These are phyloP conservation scores for Gymnopithys bicolor DNA, from an alignment of 2,797 vertebrate genomes.

Conservation along the genomic window DNA sequence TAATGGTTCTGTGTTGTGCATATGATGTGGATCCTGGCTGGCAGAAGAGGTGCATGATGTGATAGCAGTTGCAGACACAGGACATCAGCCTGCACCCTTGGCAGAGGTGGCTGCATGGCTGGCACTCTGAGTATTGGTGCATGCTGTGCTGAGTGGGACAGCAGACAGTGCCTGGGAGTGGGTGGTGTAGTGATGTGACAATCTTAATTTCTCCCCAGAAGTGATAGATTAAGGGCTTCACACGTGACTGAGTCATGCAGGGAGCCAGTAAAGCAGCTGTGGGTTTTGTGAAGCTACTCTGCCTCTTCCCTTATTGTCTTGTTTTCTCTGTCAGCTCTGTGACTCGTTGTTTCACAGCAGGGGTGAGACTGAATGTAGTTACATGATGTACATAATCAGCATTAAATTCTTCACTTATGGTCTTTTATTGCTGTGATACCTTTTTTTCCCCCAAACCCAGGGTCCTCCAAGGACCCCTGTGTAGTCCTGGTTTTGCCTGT, in stretches of 20 bases:
- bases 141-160: fast-evolving
- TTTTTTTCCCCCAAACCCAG: neutral
- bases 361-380: neutral
- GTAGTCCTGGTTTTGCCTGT: neutral
- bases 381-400: neutral
- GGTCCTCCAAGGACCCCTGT: neutral
- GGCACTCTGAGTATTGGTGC: fast-evolving
- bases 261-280: neutral
- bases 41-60: neutral
- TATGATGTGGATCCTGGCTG: neutral
- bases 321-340: neutral
- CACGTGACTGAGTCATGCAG: neutral
- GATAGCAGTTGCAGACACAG: neutral
- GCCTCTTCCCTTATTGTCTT: neutral
- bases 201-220: neutral
- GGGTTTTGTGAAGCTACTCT: neutral
- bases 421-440: neutral
- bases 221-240: neutral
- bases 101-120: fast-evolving
- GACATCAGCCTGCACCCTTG: fast-evolving
- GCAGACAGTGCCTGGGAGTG: neutral
- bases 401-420: neutral
- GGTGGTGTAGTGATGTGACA: fast-evolving
- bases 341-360: neutral
- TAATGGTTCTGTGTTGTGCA: fast-evolving